These are phyloP conservation scores for Nothoprocta pentlandii DNA, from an alignment of 2,113 vertebrate genomes.

Conservation along the genomic window DNA sequence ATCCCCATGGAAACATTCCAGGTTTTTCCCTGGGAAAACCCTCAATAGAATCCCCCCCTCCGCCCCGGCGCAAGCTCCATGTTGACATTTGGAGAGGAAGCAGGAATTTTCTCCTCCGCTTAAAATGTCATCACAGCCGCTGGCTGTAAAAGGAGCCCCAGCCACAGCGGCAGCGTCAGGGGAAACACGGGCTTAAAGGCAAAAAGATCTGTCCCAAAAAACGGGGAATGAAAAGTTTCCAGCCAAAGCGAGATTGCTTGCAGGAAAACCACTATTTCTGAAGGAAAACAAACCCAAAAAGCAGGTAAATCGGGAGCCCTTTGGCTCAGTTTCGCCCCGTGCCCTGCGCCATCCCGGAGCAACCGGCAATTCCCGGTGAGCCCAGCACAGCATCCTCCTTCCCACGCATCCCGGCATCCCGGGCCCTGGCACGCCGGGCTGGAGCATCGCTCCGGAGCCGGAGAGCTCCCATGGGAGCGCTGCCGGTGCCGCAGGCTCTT, in stretches of 20 bases:
- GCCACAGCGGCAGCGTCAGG: conserved; percentile 52
- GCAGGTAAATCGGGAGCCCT: neutral
- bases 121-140: conserved; percentile 66
- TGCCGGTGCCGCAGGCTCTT: too few species aligned
- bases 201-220: conserved; percentile 30
- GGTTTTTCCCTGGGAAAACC: conserved; percentile 8
- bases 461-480: too few species aligned
- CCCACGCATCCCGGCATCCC: too few species aligned
- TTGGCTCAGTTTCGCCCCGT: neutral
- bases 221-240: neutral
- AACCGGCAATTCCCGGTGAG: neutral
- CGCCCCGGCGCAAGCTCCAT: neutral
- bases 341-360: rapidly evolving
- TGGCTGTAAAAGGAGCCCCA: neutral
- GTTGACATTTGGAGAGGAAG: conserved; percentile 57
- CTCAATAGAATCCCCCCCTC: neutral
- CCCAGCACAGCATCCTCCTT: too few species aligned
- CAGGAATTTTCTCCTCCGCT: conserved; percentile 61
- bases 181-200: conserved; percentile 57
- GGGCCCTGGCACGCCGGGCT: too few species aligned
- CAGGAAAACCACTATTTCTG: neutral
- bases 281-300: neutral
- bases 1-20: neutral
- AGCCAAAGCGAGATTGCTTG: neutral
- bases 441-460: too few species aligned